These are phyloP conservation scores for Oncorhynchus nerka DNA, from an alignment of 2,113 vertebrate genomes.

Conservation along the genomic window DNA sequence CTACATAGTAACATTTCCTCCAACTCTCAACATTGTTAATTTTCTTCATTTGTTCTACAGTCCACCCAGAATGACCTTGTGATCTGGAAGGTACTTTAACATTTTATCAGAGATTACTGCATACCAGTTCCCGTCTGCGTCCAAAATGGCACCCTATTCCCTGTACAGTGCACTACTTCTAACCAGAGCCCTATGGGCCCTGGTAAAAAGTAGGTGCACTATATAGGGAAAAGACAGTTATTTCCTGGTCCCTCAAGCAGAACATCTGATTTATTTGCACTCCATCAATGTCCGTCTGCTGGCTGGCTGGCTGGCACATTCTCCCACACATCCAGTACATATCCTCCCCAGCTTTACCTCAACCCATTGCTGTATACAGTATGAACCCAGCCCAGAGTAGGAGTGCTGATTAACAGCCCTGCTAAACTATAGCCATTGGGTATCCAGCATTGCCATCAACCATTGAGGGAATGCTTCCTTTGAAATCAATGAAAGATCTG, in stretches of 20 bases:
- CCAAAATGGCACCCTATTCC: too few species aligned
- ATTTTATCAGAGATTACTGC: not conserved
- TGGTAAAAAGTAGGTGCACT: too few species aligned
- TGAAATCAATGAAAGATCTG: too few species aligned
- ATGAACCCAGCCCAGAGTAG: not conserved
- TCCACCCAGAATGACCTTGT: too few species aligned
- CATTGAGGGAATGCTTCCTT: too few species aligned
- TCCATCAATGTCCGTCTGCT: slow-evolving; percentile 9
- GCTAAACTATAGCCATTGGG: too few species aligned
- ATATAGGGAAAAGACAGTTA: not conserved
- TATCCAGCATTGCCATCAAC: slow-evolving; percentile 3
- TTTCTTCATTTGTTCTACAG: not conserved
- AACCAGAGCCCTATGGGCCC: too few species aligned
- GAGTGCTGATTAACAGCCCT: too few species aligned
- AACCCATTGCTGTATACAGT: not conserved
- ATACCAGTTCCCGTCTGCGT: not conserved
- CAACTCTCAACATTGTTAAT: too few species aligned
- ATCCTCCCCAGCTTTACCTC: not conserved
- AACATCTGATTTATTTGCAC: slow-evolving; percentile 28
- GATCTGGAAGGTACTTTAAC: not conserved
- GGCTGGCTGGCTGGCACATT: slow-evolving; percentile 9
- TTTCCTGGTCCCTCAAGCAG: slow-evolving; percentile 11
- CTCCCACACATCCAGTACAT: slow-evolving; percentile 7
- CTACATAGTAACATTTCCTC: not conserved
- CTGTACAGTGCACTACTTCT: too few species aligned